Conservation (phyloP, 2,888 invertebrate species). For the Sympetrum striolatum region DNA sequence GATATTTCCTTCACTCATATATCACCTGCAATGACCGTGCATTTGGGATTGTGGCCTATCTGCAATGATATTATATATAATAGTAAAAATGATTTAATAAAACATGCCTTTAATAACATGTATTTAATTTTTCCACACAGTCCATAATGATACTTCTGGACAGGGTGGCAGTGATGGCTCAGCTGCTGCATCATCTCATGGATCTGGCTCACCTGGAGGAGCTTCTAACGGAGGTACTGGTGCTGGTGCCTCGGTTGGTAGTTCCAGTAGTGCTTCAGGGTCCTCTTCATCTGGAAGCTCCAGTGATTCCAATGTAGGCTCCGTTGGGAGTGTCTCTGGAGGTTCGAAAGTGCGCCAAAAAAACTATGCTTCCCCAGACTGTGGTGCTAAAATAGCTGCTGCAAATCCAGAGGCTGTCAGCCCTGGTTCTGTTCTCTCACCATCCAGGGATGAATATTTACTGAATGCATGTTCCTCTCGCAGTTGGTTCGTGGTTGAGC, state of each 20-base stretch:
- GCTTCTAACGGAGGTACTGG: not conserved
- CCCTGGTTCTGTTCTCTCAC: slow-evolving; percentile 83
- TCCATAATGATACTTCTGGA: not conserved
- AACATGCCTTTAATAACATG: too few species aligned
- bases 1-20: too few species aligned
- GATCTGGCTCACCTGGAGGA: not conserved
- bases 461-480: slow-evolving; percentile 92
- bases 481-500: slow-evolving; percentile 95
- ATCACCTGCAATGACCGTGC: too few species aligned
- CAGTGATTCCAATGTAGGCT: not conserved
- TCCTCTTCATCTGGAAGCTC: not conserved
- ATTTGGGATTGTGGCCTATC: too few species aligned
- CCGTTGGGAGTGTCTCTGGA: slow-evolving; percentile 16
- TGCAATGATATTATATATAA: too few species aligned
- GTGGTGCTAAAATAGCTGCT: slow-evolving; percentile 95
- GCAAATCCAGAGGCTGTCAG: slow-evolving; percentile 93
- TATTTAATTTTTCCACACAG: not conserved
- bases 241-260: not conserved
- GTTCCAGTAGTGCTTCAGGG: not conserved
- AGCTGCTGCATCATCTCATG: not conserved
- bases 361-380: slow-evolving; percentile 96
- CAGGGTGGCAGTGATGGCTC: not conserved
- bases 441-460: slow-evolving; percentile 96
- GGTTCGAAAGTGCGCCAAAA: slow-evolving; percentile 75
- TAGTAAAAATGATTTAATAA: too few species aligned